Conservation (phyloP, 2,888 invertebrate species). For the Dryococelus australis region DNA sequence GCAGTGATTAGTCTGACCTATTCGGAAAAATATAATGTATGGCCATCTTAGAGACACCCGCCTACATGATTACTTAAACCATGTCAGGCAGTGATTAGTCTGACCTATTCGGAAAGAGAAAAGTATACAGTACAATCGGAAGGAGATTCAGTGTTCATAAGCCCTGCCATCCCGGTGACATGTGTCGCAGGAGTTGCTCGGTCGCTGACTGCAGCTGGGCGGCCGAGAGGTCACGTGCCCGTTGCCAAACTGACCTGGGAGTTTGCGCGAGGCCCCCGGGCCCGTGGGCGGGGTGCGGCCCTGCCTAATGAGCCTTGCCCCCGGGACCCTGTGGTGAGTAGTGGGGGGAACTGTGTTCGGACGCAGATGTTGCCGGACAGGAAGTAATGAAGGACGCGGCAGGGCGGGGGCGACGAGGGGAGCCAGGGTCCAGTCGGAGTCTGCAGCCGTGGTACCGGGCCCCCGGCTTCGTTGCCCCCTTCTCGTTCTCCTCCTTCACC, state of each 20-base stretch:
- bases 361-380: constrained; percentile 3
- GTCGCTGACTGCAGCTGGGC: not conserved
- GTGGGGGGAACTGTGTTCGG: not conserved
- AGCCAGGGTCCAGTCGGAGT: not conserved
- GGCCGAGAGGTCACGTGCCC: not conserved
- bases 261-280: not conserved
- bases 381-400: not conserved
- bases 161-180: not conserved
- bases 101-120: no score
- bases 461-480: not conserved
- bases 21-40: no score
- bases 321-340: not conserved
- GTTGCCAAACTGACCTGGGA: not conserved
- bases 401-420: not conserved
- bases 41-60: no score
- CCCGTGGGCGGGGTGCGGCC: not conserved
- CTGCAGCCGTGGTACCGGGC: not conserved
- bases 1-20: no score
- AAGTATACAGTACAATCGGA: no score
- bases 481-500: not conserved
- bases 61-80: no score
- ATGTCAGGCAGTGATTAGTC: no score
- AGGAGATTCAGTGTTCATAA: no score
- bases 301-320: not conserved
- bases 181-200: not conserved